phyloP scores from a whole-genome alignment of 1,140 invertebrate genomes.

The Euura lappo region DNA sequence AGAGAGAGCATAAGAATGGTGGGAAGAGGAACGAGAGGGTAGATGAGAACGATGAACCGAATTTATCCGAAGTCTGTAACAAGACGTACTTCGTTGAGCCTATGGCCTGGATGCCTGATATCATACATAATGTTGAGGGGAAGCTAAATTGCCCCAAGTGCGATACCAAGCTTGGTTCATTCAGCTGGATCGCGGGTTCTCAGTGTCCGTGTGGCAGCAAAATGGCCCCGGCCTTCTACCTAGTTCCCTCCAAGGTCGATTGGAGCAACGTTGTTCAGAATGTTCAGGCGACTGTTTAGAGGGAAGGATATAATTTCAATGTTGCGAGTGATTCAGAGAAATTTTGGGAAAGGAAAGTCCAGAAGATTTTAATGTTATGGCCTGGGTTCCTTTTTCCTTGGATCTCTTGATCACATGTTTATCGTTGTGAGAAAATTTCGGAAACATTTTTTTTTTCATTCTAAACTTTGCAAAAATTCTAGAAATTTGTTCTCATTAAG shows the following conservation, averaged over 20 bases:
- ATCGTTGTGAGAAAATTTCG: no score
- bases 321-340: no score
- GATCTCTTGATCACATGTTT: no score
- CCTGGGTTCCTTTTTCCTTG: no score
- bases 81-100: conserved; percentile 83
- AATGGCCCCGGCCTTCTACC: conserved; percentile 84
- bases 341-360: no score
- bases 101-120: conserved; percentile 80
- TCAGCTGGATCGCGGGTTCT: conserved; percentile 81
- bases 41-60: conserved; percentile 44
- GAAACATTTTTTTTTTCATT: no score
- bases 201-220: conserved; percentile 85
- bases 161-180: conserved; percentile 78
- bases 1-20: conserved; percentile 32
- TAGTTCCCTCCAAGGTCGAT: conserved; percentile 86
- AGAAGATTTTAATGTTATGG: no score
- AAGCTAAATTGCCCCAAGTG: conserved; percentile 87
- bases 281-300: conserved; percentile 80
- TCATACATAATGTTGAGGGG: conserved; percentile 72
- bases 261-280: conserved; percentile 86
- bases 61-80: conserved; percentile 61
- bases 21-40: conserved; percentile 29
- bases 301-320: no score
- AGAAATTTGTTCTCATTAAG: no score
- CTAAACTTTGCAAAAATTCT: no score